Conservation (phyloP, 2,888 invertebrate genomes). For the Watsonalla cultraria region DNA sequence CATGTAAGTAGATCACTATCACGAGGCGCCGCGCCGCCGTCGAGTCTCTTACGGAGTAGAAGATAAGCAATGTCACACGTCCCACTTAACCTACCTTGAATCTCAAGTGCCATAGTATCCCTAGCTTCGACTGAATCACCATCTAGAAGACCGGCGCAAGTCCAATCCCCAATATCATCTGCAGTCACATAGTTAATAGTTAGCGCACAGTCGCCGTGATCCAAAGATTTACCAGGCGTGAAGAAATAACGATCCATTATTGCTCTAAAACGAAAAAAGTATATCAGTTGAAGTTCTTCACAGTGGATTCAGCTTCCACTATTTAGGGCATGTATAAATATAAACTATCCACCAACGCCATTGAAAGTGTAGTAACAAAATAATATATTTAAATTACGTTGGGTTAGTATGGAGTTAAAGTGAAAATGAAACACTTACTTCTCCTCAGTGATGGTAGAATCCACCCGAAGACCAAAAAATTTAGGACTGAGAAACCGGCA, state of each 20-base stretch:
- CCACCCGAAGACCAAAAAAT: conserved; percentile 56
- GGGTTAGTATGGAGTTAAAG: neutral
- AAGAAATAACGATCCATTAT: conserved; percentile 62
- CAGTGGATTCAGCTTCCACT: neutral
- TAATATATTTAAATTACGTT: neutral
- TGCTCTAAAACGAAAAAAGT: conserved; percentile 53
- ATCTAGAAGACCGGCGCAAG: conserved; percentile 60
- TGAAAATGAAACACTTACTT: conserved; percentile 43
- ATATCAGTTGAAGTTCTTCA: too few relatives aligned
- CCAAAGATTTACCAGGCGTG: conserved; percentile 45
- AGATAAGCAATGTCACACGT: neutral
- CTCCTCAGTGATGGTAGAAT: conserved; percentile 48
- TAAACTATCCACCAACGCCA: neutral
- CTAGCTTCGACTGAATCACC: conserved; percentile 43
- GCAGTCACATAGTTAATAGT: conserved; percentile 45
- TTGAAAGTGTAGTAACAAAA: neutral
- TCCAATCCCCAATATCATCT: conserved; percentile 68
- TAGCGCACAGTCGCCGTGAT: conserved; percentile 68
- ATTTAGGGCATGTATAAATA: neutral
- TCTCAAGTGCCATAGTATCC: conserved; percentile 35
- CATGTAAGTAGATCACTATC: too few relatives aligned
- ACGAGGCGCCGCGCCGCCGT: too few relatives aligned
- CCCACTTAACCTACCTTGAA: conserved; percentile 20
- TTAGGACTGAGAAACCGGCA: conserved; percentile 67
- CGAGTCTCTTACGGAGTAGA: too few relatives aligned